Evolutionary conservation across 2,113 vertebrate species (phyloP).

Genomic region (Centrocercus urophasianus): DNA sequence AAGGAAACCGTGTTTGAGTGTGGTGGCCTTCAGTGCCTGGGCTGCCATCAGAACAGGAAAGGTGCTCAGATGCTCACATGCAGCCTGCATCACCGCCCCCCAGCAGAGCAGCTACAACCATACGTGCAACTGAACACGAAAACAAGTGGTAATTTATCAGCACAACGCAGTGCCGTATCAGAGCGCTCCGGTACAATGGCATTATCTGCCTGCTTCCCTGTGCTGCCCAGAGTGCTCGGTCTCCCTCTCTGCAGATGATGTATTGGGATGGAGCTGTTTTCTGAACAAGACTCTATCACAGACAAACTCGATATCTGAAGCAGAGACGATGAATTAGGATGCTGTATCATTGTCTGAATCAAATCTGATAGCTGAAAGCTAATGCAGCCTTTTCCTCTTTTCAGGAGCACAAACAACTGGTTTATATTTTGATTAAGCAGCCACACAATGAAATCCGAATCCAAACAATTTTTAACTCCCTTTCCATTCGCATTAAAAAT

Average conservation of each 20-base stretch:
- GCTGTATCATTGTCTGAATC: slow-evolving; percentile 49
- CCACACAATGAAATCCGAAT: slow-evolving; percentile 47
- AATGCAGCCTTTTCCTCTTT: slow-evolving; percentile 4
- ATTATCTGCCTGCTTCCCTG: slow-evolving; percentile 3
- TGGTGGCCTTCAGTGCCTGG: slow-evolving; percentile 38
- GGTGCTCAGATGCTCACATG: background rate
- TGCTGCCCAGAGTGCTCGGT: background rate
- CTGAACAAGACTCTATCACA: slow-evolving; percentile 14
- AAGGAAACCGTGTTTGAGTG: slow-evolving; percentile 4
- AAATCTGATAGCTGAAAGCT: slow-evolving; percentile 46
- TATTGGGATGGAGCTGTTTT: slow-evolving; percentile 12
- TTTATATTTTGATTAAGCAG: slow-evolving; percentile 58
- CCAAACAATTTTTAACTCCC: slow-evolving; percentile 49
- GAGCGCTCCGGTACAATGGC: background rate
- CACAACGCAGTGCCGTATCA: background rate
- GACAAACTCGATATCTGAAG: background rate
- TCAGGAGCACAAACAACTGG: background rate
- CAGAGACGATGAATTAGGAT: slow-evolving; percentile 34
- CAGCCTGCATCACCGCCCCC: background rate
- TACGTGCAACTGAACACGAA: background rate
- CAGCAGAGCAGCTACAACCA: background rate
- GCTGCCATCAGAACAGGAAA: slow-evolving; percentile 35
- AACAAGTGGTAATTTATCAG: slow-evolving; percentile 13
- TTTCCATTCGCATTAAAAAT: slow-evolving; percentile 50
- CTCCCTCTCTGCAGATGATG: slow-evolving; percentile 10